Percentiles rank a stretch among this genome's conserved stretches.
phyloP scores from a whole-genome alignment of 2,888 invertebrate species.

The Xestia ashworthii region DNA sequence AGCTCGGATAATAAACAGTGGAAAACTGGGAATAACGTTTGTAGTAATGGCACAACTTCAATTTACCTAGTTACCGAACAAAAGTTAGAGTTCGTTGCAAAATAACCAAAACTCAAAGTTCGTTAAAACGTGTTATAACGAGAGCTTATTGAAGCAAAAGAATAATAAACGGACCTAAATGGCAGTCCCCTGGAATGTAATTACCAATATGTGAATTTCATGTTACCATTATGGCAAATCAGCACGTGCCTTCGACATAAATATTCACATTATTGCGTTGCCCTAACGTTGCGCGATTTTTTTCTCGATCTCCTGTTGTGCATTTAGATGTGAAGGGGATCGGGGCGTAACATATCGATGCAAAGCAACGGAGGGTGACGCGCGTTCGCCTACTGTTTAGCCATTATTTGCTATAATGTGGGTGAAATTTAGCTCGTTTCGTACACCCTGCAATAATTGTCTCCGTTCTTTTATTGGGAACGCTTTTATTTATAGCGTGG shows the following conservation, averaged over 20 bases:
- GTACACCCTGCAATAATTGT: constrained; percentile 86
- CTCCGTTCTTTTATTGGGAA: constrained; percentile 84
- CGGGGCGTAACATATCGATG: constrained; percentile 87
- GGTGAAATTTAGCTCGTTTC: constrained; percentile 89
- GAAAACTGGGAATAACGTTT: constrained; percentile 71
- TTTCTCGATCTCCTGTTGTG: constrained; percentile 86
- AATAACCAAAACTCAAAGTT: constrained; percentile 52
- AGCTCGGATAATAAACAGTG: constrained; percentile 74
- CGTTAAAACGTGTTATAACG: constrained; percentile 42
- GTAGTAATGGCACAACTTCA: constrained; percentile 72
- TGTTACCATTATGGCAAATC: constrained; percentile 85
- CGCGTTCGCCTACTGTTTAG: constrained; percentile 85
- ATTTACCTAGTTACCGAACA: constrained; percentile 73
- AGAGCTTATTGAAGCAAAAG: constrained; percentile 35
- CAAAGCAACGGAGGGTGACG: constrained; percentile 82
- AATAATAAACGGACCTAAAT: constrained; percentile 50
- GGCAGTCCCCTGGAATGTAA: constrained; percentile 74
- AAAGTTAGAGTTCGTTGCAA: constrained; percentile 62
- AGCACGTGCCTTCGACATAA: constrained; percentile 89
- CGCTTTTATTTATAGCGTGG: constrained; percentile 77
- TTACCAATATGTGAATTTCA: constrained; percentile 88
- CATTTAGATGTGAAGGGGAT: constrained; percentile 88
- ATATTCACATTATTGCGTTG: constrained; percentile 88
- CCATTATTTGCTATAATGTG: constrained; percentile 90
- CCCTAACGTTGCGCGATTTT: constrained; percentile 81